Evolutionary conservation across 2,113 vertebrate genomes (phyloP).

Genomic region (Rhadina sibilatrix): DNA sequence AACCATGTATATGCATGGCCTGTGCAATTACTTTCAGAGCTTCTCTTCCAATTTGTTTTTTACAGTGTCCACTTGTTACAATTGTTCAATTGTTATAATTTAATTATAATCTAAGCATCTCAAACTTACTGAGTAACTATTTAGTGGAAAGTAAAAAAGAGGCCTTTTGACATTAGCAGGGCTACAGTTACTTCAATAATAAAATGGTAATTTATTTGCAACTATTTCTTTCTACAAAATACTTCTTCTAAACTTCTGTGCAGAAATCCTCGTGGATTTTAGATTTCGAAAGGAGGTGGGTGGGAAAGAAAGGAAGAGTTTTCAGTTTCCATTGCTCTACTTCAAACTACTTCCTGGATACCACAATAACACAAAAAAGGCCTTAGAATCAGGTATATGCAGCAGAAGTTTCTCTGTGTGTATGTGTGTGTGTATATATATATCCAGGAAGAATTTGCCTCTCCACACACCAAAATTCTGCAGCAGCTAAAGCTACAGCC

Average conservation of each 20-base stretch:
- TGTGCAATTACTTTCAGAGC: not conserved
- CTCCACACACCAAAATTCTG: not conserved
- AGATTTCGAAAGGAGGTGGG: not conserved
- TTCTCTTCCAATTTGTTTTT: not conserved
- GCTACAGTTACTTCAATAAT: not conserved
- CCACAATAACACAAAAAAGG: not conserved
- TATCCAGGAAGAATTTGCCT: not conserved
- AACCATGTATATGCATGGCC: not conserved
- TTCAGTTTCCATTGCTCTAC: not conserved
- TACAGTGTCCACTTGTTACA: not conserved
- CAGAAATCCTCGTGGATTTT: not conserved
- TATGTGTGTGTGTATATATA: fast-evolving
- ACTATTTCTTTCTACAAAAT: not conserved
- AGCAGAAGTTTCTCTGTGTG: not conserved
- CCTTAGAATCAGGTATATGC: not conserved
- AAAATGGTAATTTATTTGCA: not conserved
- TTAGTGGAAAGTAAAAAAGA: not conserved
- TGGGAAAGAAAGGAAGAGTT: not conserved
- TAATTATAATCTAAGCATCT: not conserved
- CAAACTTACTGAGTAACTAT: not conserved
- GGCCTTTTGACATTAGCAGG: not conserved
- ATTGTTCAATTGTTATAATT: not conserved
- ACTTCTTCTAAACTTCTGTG: not conserved
- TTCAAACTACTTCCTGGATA: not conserved
- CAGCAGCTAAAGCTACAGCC: not conserved